Percentiles rank a stretch among this genome's conserved stretches.
Evolutionary conservation across 1,140 invertebrate species (phyloP).

Genomic region (Hycleus cichorii): DNA sequence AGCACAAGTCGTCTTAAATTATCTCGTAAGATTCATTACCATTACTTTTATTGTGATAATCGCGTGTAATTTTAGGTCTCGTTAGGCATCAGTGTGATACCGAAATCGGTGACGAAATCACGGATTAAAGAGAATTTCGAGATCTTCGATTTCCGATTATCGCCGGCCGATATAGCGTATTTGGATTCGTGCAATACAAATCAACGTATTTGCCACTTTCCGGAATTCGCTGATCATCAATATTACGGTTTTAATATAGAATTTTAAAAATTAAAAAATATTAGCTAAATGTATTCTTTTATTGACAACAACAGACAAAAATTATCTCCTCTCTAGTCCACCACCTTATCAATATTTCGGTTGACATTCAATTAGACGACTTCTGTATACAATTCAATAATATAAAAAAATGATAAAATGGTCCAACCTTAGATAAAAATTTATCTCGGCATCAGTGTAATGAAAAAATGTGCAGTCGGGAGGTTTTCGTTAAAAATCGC

Average conservation of each 20-base stretch:
- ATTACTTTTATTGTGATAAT: no score
- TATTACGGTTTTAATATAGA: constrained; percentile 52
- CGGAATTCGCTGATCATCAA: constrained; percentile 45
- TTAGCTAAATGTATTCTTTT: not conserved
- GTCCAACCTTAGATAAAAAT: no score
- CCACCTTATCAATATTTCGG: no score
- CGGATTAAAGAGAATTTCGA: constrained; percentile 68
- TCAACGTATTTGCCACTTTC: constrained; percentile 45
- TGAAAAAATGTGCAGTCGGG: no score
- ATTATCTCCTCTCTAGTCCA: no score
- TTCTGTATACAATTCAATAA: no score
- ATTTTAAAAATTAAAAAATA: constrained; percentile 4
- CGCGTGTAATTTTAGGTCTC: constrained; percentile 44
- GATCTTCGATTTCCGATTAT: constrained; percentile 68
- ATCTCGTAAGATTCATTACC: constrained; percentile 45
- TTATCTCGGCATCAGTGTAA: no score
- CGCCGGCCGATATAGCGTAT: constrained; percentile 50
- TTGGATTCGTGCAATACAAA: constrained; percentile 55
- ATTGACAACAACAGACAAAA: not conserved
- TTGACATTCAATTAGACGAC: no score
- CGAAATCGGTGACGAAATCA: constrained; percentile 68
- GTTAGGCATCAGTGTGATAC: constrained; percentile 66
- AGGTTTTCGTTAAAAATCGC: no score
- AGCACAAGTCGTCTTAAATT: constrained; percentile 59
- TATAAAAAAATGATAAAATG: no score